Percentiles rank a stretch among this genome's conserved stretches.
Evolutionary conservation across 2,888 invertebrate species (phyloP).

Genomic region (Alentia gelatinosa): DNA sequence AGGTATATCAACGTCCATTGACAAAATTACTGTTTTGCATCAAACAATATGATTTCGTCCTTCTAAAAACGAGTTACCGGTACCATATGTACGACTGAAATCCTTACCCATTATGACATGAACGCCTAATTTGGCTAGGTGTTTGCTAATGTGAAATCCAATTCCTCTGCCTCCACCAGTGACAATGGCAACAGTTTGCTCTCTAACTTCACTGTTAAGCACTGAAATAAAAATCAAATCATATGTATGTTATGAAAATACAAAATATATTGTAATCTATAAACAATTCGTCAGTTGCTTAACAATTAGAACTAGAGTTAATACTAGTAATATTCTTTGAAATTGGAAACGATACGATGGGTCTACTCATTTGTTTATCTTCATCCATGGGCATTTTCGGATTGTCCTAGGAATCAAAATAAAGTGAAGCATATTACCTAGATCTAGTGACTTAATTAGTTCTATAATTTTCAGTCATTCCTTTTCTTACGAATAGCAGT

Average conservation of each 20-base stretch:
- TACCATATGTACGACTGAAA: neutral
- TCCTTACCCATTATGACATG: constrained; percentile 37
- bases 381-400: too few relatives aligned
- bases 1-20: too few relatives aligned
- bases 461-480: too few relatives aligned
- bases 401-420: too few relatives aligned
- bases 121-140: neutral
- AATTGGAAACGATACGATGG: neutral
- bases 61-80: too few relatives aligned
- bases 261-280: neutral
- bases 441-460: too few relatives aligned
- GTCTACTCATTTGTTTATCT: neutral
- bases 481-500: too few relatives aligned
- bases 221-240: neutral
- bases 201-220: neutral
- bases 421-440: too few relatives aligned
- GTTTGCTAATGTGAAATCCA: neutral
- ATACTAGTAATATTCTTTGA: neutral
- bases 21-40: too few relatives aligned
- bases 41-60: too few relatives aligned
- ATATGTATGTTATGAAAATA: neutral
- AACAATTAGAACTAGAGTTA: neutral
- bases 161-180: constrained; percentile 27
- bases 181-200: constrained; percentile 6
- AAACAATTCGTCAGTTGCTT: neutral